These are phyloP conservation scores for Pteronotus mesoamericanus DNA, from an alignment of 2,797 vertebrate genomes.

Conservation along the genomic window DNA sequence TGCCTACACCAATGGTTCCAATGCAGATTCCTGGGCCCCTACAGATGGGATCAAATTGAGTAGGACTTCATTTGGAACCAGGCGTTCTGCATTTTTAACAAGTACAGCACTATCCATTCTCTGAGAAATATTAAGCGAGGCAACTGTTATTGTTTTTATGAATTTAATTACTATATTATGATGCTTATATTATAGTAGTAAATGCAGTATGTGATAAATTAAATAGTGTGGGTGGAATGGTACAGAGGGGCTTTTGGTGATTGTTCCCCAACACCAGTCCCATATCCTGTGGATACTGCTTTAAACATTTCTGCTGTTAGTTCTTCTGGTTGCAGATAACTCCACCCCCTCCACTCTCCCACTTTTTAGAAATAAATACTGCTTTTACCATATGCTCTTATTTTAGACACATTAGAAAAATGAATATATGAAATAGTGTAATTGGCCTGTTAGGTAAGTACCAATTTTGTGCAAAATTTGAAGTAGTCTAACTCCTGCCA, in stretches of 20 bases:
- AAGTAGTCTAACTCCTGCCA: slow-evolving; percentile 5
- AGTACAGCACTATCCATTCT: background rate
- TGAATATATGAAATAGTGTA: slow-evolving; percentile 22
- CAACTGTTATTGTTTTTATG: background rate
- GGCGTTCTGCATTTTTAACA: background rate
- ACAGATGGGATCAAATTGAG: background rate
- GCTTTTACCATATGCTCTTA: slow-evolving; percentile 22
- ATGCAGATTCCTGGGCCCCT: background rate
- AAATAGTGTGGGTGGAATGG: background rate
- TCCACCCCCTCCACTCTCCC: too few relatives aligned
- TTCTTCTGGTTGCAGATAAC: background rate
- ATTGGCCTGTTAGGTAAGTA: slow-evolving; percentile 3
- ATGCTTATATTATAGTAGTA: background rate
- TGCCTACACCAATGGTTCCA: background rate
- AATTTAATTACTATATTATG: background rate
- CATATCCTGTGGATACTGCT: background rate
- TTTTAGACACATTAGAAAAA: slow-evolving; percentile 34
- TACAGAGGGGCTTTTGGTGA: background rate
- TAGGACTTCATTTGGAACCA: background rate
- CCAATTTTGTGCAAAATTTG: slow-evolving; percentile 17
- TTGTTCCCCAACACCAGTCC: background rate
- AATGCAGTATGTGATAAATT: background rate
- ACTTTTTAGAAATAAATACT: slow-evolving; percentile 39
- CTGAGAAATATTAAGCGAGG: background rate
- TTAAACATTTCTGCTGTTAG: background rate